A percentile compares a stretch with the other conserved stretches of the same genome.
Conservation (phyloP, 2,113 vertebrate genomes). For the Orcinus orca region DNA sequence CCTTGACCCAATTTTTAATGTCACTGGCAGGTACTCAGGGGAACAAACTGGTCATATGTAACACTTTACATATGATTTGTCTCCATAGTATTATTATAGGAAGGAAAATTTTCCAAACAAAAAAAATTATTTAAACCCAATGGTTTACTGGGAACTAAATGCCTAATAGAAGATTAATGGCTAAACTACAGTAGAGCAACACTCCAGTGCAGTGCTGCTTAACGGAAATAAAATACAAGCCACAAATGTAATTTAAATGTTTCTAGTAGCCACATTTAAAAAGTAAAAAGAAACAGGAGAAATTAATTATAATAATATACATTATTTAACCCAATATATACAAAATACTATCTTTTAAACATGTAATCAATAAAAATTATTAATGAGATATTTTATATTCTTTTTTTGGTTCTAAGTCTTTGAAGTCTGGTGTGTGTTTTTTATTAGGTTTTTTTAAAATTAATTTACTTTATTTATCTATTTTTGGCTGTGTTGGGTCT, state of each 20-base stretch:
- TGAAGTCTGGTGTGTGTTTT: background rate
- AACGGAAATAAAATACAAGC: background rate
- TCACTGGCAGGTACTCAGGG: background rate
- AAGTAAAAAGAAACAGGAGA: background rate
- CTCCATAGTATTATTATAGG: background rate
- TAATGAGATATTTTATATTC: background rate
- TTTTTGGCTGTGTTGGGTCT: too few species aligned
- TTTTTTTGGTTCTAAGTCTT: background rate
- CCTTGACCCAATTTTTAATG: background rate
- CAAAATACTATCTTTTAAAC: constrained; percentile 25
- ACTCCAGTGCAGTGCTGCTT: background rate
- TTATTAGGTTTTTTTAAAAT: too few species aligned
- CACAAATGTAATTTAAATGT: background rate
- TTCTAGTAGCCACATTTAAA: background rate
- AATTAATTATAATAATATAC: constrained; percentile 6
- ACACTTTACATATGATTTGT: background rate
- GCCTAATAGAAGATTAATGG: background rate
- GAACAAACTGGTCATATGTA: background rate
- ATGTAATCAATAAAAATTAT: background rate
- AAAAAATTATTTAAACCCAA: background rate
- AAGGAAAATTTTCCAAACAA: constrained; percentile 14
- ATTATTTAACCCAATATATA: background rate
- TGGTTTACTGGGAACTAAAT: background rate
- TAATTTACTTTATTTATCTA: too few species aligned
- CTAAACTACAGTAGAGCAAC: background rate